Evolutionary conservation across 2,797 vertebrate species (phyloP).

Genomic region (Urophycis tenuis): DNA sequence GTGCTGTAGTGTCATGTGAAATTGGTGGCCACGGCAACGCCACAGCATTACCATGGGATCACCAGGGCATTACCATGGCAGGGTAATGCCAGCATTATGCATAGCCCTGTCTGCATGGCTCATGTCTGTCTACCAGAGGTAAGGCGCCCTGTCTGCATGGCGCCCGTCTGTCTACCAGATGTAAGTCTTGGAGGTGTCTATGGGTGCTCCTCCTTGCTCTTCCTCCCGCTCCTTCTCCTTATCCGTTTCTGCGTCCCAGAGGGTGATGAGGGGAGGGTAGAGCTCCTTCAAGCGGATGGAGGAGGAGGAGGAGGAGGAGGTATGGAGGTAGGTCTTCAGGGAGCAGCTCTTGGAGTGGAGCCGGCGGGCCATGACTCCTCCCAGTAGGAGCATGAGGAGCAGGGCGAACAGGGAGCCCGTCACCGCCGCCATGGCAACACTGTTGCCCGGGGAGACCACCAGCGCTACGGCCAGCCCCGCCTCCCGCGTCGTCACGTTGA

Average conservation of each 20-base stretch:
- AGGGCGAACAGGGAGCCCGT: conserved; percentile 77
- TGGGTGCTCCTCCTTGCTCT: conserved; percentile 23
- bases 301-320: conserved; percentile 70
- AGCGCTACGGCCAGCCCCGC: conserved; percentile 69
- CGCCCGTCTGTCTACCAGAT: not conserved
- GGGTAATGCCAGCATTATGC: conserved; percentile 1
- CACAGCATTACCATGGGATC: not conserved
- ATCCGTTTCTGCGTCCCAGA: conserved; percentile 71
- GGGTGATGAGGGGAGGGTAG: conserved; percentile 78
- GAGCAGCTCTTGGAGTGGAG: not conserved
- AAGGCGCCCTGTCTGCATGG: not conserved
- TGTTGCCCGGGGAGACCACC: conserved; percentile 63
- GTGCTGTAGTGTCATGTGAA: too few relatives aligned
- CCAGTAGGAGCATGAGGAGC: conserved; percentile 70
- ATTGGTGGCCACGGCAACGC: not conserved
- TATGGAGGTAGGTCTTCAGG: conserved; percentile 7
- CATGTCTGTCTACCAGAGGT: not conserved
- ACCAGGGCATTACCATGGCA: not conserved
- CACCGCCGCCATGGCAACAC: conserved; percentile 72
- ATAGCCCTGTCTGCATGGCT: not conserved
- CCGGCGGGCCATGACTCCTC: not conserved
- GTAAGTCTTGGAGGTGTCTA: conserved; percentile 15
- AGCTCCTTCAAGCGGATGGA: conserved; percentile 77
- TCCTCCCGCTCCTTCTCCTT: not conserved
- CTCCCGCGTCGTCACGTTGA: conserved; percentile 77